Conservation (phyloP, 1,140 invertebrate species). For the Hyles vespertilio region DNA sequence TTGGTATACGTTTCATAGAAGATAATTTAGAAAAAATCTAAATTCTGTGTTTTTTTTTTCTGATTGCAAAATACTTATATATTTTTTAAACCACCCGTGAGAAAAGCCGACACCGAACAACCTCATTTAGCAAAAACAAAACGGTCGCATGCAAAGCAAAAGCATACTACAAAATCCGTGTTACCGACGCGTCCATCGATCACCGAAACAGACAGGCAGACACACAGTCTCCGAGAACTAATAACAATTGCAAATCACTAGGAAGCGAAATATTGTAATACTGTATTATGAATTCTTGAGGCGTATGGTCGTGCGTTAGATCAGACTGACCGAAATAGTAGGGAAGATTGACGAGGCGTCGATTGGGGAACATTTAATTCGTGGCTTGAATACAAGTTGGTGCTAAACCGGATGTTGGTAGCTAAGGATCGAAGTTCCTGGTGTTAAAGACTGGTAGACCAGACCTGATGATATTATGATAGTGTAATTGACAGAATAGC, state of each 20-base stretch:
- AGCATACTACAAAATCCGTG: not conserved
- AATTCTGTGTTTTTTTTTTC: too few species aligned
- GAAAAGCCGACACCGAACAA: not conserved
- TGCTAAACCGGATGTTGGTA: conserved; percentile 28
- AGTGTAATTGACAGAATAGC: too few species aligned
- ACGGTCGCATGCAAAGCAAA: too few species aligned
- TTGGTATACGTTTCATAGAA: too few species aligned
- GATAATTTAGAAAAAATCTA: too few species aligned
- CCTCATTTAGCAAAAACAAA: not conserved
- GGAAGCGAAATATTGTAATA: conserved; percentile 34
- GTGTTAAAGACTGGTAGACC: too few species aligned
- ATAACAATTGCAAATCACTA: conserved; percentile 64
- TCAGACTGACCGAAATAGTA: conserved; percentile 48
- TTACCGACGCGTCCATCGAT: conserved; percentile 19
- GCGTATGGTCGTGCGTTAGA: conserved; percentile 42
- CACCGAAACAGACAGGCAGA: conserved; percentile 37
- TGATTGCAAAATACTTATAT: too few species aligned
- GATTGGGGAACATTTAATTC: conserved; percentile 37
- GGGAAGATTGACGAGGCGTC: conserved; percentile 52
- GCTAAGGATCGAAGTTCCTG: not conserved
- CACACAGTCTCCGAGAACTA: conserved; percentile 61
- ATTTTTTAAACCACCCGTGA: too few species aligned
- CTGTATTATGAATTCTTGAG: conserved; percentile 34
- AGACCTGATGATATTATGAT: too few species aligned
- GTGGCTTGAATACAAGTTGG: conserved; percentile 40